Conservation (phyloP, 1,140 invertebrate genomes). For the Pissodes strobi region DNA sequence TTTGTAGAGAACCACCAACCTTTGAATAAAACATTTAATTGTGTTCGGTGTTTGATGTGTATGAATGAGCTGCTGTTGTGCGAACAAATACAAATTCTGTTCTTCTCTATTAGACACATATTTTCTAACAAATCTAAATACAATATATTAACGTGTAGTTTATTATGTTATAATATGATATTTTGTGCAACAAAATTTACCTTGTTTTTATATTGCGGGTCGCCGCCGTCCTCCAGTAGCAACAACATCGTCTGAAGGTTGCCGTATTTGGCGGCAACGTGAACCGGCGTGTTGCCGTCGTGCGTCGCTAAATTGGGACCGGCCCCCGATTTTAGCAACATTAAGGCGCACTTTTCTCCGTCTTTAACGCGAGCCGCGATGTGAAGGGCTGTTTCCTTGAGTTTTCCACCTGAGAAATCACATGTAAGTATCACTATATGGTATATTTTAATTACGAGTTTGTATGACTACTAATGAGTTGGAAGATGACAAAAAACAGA, state of each 20-base stretch:
- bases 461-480: too few relatives aligned
- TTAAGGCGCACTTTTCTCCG: constrained; percentile 94
- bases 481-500: not conserved
- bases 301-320: constrained; percentile 90
- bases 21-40: too few relatives aligned
- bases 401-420: constrained; percentile 69
- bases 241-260: constrained; percentile 83
- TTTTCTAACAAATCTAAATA: too few relatives aligned
- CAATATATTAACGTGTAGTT: too few relatives aligned
- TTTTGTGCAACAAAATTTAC: constrained; percentile 57
- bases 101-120: too few relatives aligned
- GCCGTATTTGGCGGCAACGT: constrained; percentile 87
- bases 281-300: constrained; percentile 92
- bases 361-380: constrained; percentile 91
- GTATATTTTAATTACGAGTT: too few relatives aligned
- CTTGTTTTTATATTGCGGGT: constrained; percentile 88
- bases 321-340: constrained; percentile 96
- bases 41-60: too few relatives aligned
- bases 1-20: too few relatives aligned
- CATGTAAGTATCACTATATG: too few relatives aligned
- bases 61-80: too few relatives aligned
- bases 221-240: constrained; percentile 87
- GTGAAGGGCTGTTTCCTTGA: constrained; percentile 91
- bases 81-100: too few relatives aligned
- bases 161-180: too few relatives aligned